phyloP scores from a whole-genome alignment of 1,140 invertebrate genomes.

The Drosophila orosa region DNA sequence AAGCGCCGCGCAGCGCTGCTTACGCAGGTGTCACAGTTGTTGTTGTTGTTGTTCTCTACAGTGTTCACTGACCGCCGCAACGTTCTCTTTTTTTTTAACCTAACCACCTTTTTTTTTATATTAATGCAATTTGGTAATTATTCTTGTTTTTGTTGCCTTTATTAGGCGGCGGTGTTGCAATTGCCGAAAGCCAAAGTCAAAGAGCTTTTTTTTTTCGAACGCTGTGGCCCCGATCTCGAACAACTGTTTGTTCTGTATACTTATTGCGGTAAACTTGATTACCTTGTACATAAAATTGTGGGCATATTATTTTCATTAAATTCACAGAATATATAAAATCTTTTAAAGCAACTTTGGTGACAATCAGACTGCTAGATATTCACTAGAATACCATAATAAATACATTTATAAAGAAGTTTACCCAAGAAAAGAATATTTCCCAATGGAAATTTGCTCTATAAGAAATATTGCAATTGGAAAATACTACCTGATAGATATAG shows the following conservation, averaged over 20 bases:
- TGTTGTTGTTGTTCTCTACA: constrained; percentile 19
- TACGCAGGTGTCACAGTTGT: constrained; percentile 24
- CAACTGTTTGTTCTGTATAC: constrained; percentile 25
- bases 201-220: constrained; percentile 16
- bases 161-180: constrained; percentile 23
- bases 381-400: neutral
- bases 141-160: constrained; percentile 12
- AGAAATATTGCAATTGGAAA: neutral
- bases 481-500: neutral
- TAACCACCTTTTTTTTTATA: constrained; percentile 21
- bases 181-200: constrained; percentile 17
- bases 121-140: constrained; percentile 25
- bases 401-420: neutral
- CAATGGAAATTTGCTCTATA: too few species aligned
- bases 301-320: constrained; percentile 8
- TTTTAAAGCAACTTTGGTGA: too few species aligned
- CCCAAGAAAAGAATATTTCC: too few species aligned
- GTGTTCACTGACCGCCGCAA: constrained; percentile 46
- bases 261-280: constrained; percentile 25
- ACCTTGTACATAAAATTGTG: neutral
- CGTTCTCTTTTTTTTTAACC: constrained; percentile 39
- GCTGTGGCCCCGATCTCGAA: constrained; percentile 18
- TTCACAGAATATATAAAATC: neutral
- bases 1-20: constrained; percentile 33
- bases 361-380: neutral